Conservation (phyloP, 2,113 vertebrate genomes). For the Crotalus tigris region DNA sequence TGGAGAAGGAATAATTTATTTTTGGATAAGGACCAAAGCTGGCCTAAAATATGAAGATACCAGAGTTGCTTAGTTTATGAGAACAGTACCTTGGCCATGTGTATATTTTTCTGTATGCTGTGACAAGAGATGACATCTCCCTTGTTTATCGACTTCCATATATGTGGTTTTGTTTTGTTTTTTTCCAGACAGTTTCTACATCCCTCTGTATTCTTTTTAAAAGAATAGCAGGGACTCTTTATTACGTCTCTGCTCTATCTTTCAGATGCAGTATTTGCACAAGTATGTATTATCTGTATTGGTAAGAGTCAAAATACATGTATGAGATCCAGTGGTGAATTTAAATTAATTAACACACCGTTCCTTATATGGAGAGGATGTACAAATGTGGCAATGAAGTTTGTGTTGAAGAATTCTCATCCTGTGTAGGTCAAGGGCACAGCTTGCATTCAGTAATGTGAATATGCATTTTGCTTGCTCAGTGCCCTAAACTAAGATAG, state of each 20-base stretch:
- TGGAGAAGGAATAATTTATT: conserved; percentile 68
- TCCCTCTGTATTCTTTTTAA: conserved; percentile 30
- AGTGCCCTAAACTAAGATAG: not conserved
- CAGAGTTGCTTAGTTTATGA: conserved; percentile 44
- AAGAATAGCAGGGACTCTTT: not conserved
- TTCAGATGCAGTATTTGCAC: conserved; percentile 65
- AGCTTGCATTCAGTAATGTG: not conserved
- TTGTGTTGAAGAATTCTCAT: not conserved
- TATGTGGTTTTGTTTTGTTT: not conserved
- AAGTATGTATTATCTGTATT: conserved; percentile 46
- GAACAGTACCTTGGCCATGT: not conserved
- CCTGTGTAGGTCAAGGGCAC: not conserved
- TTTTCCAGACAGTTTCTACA: not conserved
- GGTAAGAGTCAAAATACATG: conserved; percentile 49
- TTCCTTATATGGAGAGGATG: not conserved
- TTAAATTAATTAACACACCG: not conserved
- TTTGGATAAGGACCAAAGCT: conserved; percentile 61
- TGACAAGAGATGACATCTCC: not conserved
- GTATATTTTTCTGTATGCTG: not conserved
- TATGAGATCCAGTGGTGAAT: not conserved
- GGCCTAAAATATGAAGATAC: conserved; percentile 29
- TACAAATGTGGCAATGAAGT: not conserved
- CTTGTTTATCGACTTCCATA: not conserved
- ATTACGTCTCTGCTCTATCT: conserved; percentile 27
- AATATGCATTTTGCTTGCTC: not conserved